Percentiles rank a stretch among this genome's conserved stretches.
Conservation (phyloP, 2,113 vertebrate species). For the Triplophysa siluroides region DNA sequence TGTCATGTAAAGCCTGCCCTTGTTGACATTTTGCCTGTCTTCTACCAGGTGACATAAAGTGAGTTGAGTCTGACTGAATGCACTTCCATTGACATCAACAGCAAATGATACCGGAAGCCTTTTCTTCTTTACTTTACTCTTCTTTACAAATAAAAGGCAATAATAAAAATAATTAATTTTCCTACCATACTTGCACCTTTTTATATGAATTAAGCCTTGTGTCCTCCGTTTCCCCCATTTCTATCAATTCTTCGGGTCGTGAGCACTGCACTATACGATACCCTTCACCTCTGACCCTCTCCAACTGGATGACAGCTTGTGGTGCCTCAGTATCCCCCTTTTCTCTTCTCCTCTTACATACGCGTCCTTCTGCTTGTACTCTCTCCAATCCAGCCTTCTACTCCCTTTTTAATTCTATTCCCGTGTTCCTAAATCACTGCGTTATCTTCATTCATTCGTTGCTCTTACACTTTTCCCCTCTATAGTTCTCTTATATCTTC, state of each 20-base stretch:
- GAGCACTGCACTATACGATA: constrained; percentile 10
- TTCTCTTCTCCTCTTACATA: constrained; percentile 32
- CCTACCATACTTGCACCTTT: too few species aligned
- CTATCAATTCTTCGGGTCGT: neutral
- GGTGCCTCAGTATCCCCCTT: constrained; percentile 34
- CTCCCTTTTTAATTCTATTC: constrained; percentile 20
- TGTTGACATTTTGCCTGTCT: too few species aligned
- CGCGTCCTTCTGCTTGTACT: constrained; percentile 21
- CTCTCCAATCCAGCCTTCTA: neutral
- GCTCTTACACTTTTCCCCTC: neutral
- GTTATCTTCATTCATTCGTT: constrained; percentile 20
- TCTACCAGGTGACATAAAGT: too few species aligned
- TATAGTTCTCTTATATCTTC: constrained; percentile 1
- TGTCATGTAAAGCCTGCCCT: too few species aligned
- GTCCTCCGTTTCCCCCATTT: too few species aligned
- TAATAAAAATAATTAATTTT: too few species aligned
- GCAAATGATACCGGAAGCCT: too few species aligned
- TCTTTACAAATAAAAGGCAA: too few species aligned
- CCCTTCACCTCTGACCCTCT: constrained; percentile 47
- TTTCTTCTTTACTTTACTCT: too few species aligned
- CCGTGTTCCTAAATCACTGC: constrained; percentile 28
- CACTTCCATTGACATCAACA: too few species aligned
- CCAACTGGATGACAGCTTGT: constrained; percentile 48
- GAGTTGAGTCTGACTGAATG: too few species aligned
- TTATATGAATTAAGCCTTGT: too few species aligned